Conservation (phyloP, 2,797 vertebrate genomes). For the Onychomys leucogaster region DNA sequence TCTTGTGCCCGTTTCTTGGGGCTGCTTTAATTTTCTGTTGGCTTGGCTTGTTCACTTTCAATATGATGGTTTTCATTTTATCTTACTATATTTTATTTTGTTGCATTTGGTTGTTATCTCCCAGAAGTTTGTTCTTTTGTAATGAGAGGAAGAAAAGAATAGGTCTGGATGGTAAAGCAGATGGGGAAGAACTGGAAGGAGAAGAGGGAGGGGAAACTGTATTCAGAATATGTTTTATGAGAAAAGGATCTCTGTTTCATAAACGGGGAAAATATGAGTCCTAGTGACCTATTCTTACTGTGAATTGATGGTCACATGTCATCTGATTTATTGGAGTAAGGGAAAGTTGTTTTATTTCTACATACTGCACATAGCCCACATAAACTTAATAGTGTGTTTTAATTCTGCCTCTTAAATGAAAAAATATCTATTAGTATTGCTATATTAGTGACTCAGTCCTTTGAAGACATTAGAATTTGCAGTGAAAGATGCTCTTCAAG, state of each 20-base stretch:
- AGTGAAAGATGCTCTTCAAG: background rate
- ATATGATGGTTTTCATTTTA: background rate
- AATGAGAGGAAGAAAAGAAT: background rate
- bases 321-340: background rate
- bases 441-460: background rate
- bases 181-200: background rate
- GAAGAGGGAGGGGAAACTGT: background rate
- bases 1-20: background rate
- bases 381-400: conserved; percentile 14
- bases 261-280: background rate
- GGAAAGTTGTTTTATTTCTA: background rate
- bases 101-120: background rate
- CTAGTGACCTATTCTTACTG: conserved; percentile 12
- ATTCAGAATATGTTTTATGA: background rate
- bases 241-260: background rate
- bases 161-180: background rate
- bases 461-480: conserved; percentile 25
- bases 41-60: background rate
- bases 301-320: conserved; percentile 5
- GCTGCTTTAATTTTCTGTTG: background rate
- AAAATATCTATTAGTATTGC: conserved; percentile 50
- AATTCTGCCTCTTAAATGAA: background rate
- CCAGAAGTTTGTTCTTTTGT: background rate
- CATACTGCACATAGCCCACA: background rate
- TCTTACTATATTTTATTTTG: background rate